A percentile compares a stretch with the other conserved stretches of the same genome.
phyloP scores from a whole-genome alignment of 2,797 vertebrate genomes.

The Syndactyla subalaris region DNA sequence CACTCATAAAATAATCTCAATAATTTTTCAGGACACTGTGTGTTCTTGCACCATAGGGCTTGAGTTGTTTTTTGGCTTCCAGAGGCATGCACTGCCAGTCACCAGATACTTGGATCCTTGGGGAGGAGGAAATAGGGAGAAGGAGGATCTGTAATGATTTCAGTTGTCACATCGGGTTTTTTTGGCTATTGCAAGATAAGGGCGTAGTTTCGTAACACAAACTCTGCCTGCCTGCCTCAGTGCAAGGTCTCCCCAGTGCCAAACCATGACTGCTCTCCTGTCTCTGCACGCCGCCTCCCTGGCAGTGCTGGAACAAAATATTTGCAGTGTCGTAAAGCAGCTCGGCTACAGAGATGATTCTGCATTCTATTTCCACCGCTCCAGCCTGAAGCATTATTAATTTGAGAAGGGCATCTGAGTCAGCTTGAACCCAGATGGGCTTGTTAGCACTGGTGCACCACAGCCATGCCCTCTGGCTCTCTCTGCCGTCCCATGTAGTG shows the following conservation, averaged over 20 bases:
- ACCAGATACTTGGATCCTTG: not conserved
- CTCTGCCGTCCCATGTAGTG: not conserved
- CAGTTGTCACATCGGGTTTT: not conserved
- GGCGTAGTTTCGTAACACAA: rapidly evolving
- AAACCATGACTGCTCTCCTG: not conserved
- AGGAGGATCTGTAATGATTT: not conserved
- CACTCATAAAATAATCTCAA: not conserved
- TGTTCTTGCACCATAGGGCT: not conserved
- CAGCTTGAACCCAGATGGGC: not conserved
- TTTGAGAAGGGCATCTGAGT: not conserved
- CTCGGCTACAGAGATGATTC: not conserved
- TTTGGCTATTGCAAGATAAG: not conserved
- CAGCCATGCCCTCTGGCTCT: not conserved
- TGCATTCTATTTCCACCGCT: rapidly evolving
- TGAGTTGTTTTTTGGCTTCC: not conserved
- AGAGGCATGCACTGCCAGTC: not conserved
- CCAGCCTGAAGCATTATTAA: not conserved
- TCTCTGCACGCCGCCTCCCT: rapidly evolving
- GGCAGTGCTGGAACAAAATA: not conserved
- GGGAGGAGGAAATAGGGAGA: not conserved
- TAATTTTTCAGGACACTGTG: not conserved
- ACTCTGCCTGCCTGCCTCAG: not conserved
- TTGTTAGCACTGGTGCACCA: not conserved
- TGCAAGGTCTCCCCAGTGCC: not conserved
- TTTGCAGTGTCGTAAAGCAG: rapidly evolving